phyloP scores from a whole-genome alignment of 2,888 invertebrate species.

The Druceiella hillmani region DNA sequence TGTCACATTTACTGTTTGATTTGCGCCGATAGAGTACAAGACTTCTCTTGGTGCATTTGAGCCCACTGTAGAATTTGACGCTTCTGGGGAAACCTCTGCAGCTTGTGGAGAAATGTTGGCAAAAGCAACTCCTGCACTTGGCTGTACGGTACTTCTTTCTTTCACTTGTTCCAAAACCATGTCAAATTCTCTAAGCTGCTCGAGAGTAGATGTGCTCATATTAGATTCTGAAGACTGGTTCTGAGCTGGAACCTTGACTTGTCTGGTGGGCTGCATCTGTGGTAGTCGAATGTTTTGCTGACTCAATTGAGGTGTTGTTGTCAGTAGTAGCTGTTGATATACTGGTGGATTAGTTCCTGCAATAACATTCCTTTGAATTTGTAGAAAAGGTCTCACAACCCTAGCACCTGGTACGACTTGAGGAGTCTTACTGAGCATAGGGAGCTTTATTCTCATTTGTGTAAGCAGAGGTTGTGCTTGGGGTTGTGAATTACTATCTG shows the following conservation, averaged over 20 bases:
- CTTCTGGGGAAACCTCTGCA: constrained; percentile 12
- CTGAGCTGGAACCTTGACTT: constrained; percentile 6
- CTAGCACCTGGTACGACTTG: constrained; percentile 53
- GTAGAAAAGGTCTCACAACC: constrained; percentile 52
- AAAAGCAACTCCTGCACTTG: constrained; percentile 29
- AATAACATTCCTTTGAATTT: constrained; percentile 58
- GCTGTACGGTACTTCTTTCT: constrained; percentile 64
- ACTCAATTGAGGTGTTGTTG: constrained; percentile 43
- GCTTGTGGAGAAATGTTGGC: constrained; percentile 25
- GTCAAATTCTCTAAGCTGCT: constrained; percentile 74
- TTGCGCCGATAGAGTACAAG: constrained; percentile 30
- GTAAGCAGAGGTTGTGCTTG: constrained; percentile 44
- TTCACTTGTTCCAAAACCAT: constrained; percentile 77
- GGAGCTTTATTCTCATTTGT: constrained; percentile 50
- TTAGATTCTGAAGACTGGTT: constrained; percentile 47
- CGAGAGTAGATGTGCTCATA: constrained; percentile 69
- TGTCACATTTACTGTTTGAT: constrained; percentile 21
- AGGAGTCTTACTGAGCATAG: constrained; percentile 49
- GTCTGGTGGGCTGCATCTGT: constrained; percentile 27
- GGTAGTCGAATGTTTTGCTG: constrained; percentile 43
- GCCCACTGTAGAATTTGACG: neutral
- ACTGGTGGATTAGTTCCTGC: constrained; percentile 51
- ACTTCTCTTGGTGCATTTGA: constrained; percentile 36
- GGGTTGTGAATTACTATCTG: constrained; percentile 32
- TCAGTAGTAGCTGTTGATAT: constrained; percentile 47